Percentiles rank a stretch among this genome's conserved stretches.
These are phyloP conservation scores for Anarhynchus alexandrinus DNA, from an alignment of 2,113 vertebrate species.

Conservation along the genomic window DNA sequence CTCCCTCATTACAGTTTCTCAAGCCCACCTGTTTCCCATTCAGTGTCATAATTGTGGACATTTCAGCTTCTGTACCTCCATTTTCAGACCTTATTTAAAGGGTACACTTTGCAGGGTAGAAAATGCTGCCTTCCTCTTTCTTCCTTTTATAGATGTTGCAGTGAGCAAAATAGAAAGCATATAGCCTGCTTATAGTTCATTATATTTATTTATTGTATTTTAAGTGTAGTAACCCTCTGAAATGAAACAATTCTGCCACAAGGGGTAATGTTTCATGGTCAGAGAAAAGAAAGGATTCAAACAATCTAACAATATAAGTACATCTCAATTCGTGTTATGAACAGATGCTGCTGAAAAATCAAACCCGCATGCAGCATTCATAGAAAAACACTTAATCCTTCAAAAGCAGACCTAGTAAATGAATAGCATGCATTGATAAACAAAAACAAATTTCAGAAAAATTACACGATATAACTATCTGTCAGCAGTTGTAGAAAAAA, in stretches of 20 bases:
- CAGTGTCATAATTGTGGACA: background rate
- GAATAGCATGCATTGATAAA: background rate
- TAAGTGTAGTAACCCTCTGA: background rate
- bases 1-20: background rate
- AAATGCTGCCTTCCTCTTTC: background rate
- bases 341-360: conserved; percentile 31
- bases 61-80: background rate
- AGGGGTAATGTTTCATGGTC: background rate
- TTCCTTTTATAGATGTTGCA: background rate
- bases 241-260: conserved; percentile 14
- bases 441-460: conserved; percentile 38
- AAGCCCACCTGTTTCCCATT: background rate
- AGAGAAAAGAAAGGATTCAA: conserved; percentile 28
- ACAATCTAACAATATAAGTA: background rate
- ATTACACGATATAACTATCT: background rate
- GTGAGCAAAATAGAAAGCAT: background rate
- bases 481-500: background rate
- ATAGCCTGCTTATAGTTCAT: background rate
- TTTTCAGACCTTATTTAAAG: background rate
- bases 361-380: background rate
- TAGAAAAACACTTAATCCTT: conserved; percentile 24
- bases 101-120: background rate
- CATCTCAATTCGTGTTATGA: background rate
- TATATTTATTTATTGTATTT: background rate
- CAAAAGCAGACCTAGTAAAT: conserved; percentile 29